phyloP scores from a whole-genome alignment of 2,113 vertebrate species.

The human region DNA sequence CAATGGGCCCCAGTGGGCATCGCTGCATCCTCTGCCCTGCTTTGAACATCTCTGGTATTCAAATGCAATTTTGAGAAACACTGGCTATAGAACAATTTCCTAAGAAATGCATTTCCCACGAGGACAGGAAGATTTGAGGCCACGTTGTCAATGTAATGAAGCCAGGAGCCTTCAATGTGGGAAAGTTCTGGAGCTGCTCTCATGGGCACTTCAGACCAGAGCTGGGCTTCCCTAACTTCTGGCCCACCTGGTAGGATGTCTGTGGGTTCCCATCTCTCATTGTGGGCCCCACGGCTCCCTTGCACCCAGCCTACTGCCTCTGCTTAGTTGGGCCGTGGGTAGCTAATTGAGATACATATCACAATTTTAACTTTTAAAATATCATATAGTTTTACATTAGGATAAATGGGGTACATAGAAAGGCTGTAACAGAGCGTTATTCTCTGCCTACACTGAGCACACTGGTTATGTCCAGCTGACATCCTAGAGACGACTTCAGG shows the following conservation, averaged over 20 bases:
- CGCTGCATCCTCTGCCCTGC: not conserved
- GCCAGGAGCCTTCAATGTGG: not conserved
- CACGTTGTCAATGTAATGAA: not conserved
- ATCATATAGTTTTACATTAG: slow-evolving; percentile 47
- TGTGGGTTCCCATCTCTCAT: fast-evolving
- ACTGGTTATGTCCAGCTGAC: not conserved
- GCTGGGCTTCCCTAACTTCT: not conserved
- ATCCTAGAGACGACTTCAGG: not conserved
- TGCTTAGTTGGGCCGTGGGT: not conserved
- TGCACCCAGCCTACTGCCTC: not conserved
- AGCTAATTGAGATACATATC: slow-evolving; percentile 60
- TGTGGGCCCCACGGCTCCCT: not conserved
- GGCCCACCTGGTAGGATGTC: not conserved
- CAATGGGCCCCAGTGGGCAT: fast-evolving
- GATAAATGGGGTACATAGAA: slow-evolving; percentile 45
- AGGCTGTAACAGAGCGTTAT: not conserved
- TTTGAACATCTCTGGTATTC: not conserved
- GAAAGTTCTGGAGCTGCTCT: not conserved
- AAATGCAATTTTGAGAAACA: not conserved
- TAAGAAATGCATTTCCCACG: not conserved
- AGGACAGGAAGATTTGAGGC: slow-evolving; percentile 19
- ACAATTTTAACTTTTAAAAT: slow-evolving; percentile 57
- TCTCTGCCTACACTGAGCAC: not conserved
- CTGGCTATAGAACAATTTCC: not conserved
- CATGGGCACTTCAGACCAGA: too few relatives aligned